These are phyloP conservation scores for Panulirus ornatus DNA, from an alignment of 1,140 invertebrate species.

Conservation along the genomic window DNA sequence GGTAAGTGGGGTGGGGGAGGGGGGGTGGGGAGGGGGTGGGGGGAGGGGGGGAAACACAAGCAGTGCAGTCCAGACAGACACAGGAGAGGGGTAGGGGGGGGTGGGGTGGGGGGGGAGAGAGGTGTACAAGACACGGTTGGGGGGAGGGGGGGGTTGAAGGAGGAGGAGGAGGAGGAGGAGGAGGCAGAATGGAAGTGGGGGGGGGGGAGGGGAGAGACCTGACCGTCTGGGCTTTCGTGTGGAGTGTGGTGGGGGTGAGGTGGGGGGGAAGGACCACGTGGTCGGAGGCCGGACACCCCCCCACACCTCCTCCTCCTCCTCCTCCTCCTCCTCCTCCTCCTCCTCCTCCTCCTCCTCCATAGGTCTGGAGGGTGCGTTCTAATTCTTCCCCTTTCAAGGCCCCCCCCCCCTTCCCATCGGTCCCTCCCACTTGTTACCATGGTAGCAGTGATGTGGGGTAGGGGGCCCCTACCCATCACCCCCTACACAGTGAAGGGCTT, in stretches of 20 bases:
- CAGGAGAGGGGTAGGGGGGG: neutral
- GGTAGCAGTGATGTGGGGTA: neutral
- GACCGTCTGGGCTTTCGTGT: constrained; percentile 9
- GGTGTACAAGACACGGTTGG: neutral
- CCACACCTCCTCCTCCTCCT: too few species aligned
- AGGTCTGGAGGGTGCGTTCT: constrained; percentile 29
- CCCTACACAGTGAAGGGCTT: neutral
- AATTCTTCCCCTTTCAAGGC: constrained; percentile 39
- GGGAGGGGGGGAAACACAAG: neutral
- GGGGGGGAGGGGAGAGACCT: constrained; percentile 24
- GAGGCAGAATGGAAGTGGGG: neutral
- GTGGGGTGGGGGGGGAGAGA: neutral
- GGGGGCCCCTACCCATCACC: neutral
- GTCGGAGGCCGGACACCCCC: too few species aligned
- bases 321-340: too few species aligned
- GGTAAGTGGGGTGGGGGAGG: neutral
- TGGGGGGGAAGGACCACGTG: neutral
- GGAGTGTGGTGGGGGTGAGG: neutral
- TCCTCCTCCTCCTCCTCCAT: constrained; percentile 12
- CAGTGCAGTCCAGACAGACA: neutral
- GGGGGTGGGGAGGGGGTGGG: neutral
- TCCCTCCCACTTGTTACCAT: constrained; percentile 38
- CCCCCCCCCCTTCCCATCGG: neutral
- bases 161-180: neutral
- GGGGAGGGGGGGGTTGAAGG: neutral